phyloP scores from a whole-genome alignment of 2,113 vertebrate genomes.

The Ursus arctos region DNA sequence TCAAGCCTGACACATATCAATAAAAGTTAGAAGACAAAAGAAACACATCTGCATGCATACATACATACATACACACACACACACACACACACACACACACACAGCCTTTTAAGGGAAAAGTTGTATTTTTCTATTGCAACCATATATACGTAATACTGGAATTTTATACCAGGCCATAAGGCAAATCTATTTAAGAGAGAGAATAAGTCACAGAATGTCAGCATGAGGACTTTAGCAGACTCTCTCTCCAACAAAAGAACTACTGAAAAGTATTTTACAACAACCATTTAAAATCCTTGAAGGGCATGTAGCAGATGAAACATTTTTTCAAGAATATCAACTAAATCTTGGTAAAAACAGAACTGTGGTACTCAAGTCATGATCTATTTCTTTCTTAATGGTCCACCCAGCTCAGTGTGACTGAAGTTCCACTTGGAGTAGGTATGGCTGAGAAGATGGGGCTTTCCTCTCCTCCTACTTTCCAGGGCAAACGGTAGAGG shows the following conservation, averaged over 20 bases:
- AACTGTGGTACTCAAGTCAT: background rate
- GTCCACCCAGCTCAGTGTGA: background rate
- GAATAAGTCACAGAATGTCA: background rate
- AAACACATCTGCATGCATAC: background rate
- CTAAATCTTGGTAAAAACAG: background rate
- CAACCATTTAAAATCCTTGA: background rate
- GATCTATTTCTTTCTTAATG: background rate
- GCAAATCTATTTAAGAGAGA: constrained; percentile 1
- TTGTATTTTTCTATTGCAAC: background rate
- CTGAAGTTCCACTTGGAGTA: background rate
- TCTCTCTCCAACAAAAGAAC: background rate
- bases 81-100: background rate
- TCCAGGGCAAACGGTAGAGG: background rate
- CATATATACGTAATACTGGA: background rate
- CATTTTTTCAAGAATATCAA: constrained; percentile 10
- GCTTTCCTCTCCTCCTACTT: background rate
- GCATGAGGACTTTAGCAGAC: background rate
- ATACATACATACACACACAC: background rate
- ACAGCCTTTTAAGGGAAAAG: background rate
- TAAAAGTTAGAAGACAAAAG: background rate
- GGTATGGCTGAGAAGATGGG: background rate
- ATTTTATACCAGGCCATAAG: background rate
- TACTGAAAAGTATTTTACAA: constrained; percentile 11
- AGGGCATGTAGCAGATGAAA: background rate
- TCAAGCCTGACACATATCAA: background rate